Base-by-base conservation (phyloP, 2,797 vertebrate genomes). In the Cheirogaleus major region DNA sequence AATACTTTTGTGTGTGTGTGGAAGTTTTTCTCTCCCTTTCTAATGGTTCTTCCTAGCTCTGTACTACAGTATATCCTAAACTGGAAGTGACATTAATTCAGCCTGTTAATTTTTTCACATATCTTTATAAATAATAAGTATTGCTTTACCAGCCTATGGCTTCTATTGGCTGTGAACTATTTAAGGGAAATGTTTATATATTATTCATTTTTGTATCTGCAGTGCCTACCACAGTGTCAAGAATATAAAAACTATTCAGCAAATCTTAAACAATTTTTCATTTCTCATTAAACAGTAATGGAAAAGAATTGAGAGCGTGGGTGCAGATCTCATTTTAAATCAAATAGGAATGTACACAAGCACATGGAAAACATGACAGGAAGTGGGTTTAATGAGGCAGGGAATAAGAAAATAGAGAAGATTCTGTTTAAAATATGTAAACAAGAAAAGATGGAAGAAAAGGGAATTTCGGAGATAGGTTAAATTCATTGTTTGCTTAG, bases 251-350 rank as follows among this genome's bases (percentile, higher is more conserved):
- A 52, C 43, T 89, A 76, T 35, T 78, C 20, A 78, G 45, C 93
- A 94, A 91, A 97, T 85, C 23, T 91, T 55, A 59, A 93, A 41
- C 38, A 81, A 57, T 76, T 48, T 89, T 82, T 78, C 72, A 67
- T n/a, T 55, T n/a, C 67, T 93, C 48, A 92, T 93, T 67, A 95
- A 96, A 78, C 1, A 90, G 20, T 59, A 89, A 45, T 35, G 63
- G 41, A 85, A 76, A 11, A 73, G 27, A 93, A 78, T 4, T 80
- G 14, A 81, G 25, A 48, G 10, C 7, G 1, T 85, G 27, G 55
- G 8, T 57, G 50, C 22, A 80, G 35, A 95, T 91, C 23, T 69
- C n/a, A 86, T 72, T 93, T 85, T 83, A 63, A 75, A 35, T 55
- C 23, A 59, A 43, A 90, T 3, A 52, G 3, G 14, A 89, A 65